phyloP scores from a whole-genome alignment of 2,888 invertebrate species.

The Stenchaetothrips biformis region DNA sequence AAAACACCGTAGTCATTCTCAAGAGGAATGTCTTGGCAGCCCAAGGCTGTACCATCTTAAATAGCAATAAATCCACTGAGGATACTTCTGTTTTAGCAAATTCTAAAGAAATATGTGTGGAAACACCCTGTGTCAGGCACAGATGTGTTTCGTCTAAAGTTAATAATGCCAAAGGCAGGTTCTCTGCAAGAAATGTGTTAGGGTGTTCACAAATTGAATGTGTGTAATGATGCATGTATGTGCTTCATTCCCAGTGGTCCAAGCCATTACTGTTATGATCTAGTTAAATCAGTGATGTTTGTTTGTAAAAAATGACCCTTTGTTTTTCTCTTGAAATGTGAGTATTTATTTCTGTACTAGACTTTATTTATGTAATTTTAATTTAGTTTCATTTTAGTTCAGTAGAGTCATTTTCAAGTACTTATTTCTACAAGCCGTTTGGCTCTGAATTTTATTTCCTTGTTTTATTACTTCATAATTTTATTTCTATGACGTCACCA shows the following conservation, averaged over 20 bases:
- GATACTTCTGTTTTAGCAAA: background rate
- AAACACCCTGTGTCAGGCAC: background rate
- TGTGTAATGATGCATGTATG: constrained; percentile 4
- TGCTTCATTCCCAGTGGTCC: constrained; percentile 24
- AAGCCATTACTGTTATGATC: constrained; percentile 19
- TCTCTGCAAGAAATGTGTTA: background rate
- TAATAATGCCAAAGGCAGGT: background rate
- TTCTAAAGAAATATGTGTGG: background rate
- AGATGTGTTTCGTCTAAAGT: background rate
- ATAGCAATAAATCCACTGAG: background rate
- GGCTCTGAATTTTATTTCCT: background rate
- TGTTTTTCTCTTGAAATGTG: background rate
- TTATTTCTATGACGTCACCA: background rate
- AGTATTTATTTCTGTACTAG: constrained; percentile 22
- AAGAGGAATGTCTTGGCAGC: background rate
- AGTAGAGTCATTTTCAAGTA: background rate
- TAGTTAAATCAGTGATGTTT: constrained; percentile 1
- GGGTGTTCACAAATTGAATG: background rate
- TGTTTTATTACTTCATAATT: background rate
- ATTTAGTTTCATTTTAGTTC: background rate
- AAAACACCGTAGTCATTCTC: background rate
- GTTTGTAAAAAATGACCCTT: background rate
- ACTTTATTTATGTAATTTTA: background rate
- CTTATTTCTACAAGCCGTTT: background rate
- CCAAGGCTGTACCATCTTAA: background rate